These are phyloP conservation scores for Drosophila lowei DNA, from an alignment of 1,140 invertebrate genomes.

Conservation along the genomic window DNA sequence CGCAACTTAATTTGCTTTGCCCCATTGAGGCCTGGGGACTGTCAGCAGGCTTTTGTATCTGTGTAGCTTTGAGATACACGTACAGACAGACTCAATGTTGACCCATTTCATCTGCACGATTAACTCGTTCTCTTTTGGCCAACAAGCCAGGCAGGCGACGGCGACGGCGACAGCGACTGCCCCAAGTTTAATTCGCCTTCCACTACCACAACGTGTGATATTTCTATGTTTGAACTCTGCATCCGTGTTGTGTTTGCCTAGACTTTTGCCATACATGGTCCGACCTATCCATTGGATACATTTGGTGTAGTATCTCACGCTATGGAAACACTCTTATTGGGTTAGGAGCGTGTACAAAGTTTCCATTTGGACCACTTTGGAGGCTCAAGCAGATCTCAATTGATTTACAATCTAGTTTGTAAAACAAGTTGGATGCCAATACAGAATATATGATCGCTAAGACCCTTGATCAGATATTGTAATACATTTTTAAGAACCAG, in stretches of 20 bases:
- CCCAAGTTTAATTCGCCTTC: conserved; percentile 25
- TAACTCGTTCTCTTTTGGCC: conserved; percentile 54
- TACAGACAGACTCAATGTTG: conserved; percentile 41
- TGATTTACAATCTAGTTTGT: too few species aligned
- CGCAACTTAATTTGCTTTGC: conserved; percentile 45
- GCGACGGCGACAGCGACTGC: too few species aligned
- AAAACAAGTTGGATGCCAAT: too few species aligned
- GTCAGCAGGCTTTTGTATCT: conserved; percentile 20
- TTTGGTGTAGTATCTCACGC: too few species aligned
- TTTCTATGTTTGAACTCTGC: conserved; percentile 25
- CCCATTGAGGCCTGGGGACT: conserved; percentile 15
- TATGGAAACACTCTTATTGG: too few species aligned
- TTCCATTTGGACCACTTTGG: too few species aligned
- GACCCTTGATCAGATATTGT: too few species aligned
- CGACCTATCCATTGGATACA: not conserved
- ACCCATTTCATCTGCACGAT: conserved; percentile 65
- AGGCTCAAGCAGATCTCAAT: too few species aligned
- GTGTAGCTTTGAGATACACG: conserved; percentile 28
- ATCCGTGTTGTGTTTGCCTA: conserved; percentile 22
- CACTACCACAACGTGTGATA: not conserved
- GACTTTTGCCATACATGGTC: not conserved
- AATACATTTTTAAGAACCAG: too few species aligned
- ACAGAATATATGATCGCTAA: too few species aligned
- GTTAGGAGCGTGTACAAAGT: too few species aligned
- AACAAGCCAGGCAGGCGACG: conserved; percentile 16